Conservation (phyloP, 2,113 vertebrate genomes). For the Leptodactylus fuscus region DNA sequence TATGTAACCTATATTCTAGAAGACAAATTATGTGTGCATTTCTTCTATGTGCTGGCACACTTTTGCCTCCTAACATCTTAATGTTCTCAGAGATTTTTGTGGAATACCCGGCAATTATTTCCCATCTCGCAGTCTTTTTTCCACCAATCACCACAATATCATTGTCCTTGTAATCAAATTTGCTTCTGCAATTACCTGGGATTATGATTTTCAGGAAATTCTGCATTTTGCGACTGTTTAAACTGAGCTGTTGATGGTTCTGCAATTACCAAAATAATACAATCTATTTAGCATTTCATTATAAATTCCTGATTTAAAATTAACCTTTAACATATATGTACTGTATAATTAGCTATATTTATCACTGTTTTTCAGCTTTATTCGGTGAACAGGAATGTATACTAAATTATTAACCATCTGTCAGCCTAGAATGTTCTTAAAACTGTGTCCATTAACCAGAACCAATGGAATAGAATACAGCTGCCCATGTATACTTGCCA, state of each 20-base stretch:
- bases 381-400: slow-evolving; percentile 30
- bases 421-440: slow-evolving; percentile 40
- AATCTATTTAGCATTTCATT: slow-evolving; percentile 47
- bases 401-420: slow-evolving; percentile 52
- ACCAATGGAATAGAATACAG: slow-evolving; percentile 41
- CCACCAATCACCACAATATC: not conserved
- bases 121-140: not conserved
- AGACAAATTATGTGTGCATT: not conserved
- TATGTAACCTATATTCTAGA: not conserved
- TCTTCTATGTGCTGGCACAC: not conserved
- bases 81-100: not conserved
- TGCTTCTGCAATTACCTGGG: slow-evolving; percentile 25
- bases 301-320: slow-evolving; percentile 28
- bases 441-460: slow-evolving; percentile 24
- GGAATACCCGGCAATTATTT: not conserved
- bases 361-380: slow-evolving; percentile 42
- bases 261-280: slow-evolving; percentile 28
- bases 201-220: slow-evolving; percentile 22
- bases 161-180: slow-evolving; percentile 12
- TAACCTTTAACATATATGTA: slow-evolving; percentile 51
- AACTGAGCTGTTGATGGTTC: not conserved
- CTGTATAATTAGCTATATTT: slow-evolving; percentile 46
- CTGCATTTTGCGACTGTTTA: not conserved
- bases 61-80: not conserved
- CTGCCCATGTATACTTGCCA: slow-evolving; percentile 33